These are phyloP conservation scores for Thereva unica DNA, from an alignment of 2,888 invertebrate species.

Conservation along the genomic window DNA sequence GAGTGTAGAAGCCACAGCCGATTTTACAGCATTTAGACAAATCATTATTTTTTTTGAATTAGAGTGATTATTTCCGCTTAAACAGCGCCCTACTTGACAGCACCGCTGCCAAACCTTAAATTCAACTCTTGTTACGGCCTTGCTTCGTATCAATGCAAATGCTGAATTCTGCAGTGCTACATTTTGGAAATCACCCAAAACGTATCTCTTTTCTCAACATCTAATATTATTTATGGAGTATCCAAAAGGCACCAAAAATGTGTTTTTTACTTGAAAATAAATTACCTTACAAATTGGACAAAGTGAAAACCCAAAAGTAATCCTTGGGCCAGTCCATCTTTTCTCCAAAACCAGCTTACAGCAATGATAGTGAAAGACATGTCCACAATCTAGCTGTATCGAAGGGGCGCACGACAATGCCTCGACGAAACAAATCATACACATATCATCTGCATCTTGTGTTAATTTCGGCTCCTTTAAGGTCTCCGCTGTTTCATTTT, in stretches of 20 bases:
- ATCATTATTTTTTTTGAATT: no score
- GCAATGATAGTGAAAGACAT: slow-evolving; percentile 95
- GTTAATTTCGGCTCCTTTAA: slow-evolving; percentile 64
- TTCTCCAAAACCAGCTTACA: slow-evolving; percentile 81
- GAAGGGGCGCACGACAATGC: slow-evolving; percentile 94
- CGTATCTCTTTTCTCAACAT: neutral
- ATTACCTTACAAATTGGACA: slow-evolving; percentile 95
- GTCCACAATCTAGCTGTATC: slow-evolving; percentile 90
- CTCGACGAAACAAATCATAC: slow-evolving; percentile 99
- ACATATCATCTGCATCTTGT: slow-evolving; percentile 98
- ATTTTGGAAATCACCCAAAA: no score
- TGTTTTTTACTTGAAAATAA: slow-evolving; percentile 17
- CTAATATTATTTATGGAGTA: neutral
- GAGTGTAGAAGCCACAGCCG: no score
- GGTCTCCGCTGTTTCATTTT: slow-evolving; percentile 54
- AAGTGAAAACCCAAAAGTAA: slow-evolving; percentile 92
- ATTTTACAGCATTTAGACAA: no score
- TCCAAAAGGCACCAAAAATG: neutral
- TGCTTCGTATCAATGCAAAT: no score
- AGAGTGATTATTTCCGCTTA: no score
- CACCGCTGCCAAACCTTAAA: no score
- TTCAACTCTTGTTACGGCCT: no score
- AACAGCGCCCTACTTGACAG: no score
- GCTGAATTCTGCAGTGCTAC: no score
- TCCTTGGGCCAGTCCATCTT: slow-evolving; percentile 93